Base-by-base conservation (phyloP, 2,113 vertebrate species). In the Ctenomys sociabilis region DNA sequence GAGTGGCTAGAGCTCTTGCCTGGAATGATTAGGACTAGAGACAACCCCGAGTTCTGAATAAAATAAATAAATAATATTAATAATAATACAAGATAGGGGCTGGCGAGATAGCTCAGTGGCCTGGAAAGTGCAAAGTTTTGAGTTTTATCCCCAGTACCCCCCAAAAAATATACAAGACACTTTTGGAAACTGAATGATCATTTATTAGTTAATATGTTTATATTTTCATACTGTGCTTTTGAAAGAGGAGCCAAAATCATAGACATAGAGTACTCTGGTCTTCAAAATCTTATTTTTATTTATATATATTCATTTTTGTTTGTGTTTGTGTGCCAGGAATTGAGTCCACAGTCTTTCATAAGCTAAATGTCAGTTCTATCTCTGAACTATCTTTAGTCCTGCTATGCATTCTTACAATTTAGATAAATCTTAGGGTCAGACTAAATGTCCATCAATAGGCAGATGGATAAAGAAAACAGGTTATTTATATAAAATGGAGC, bases 151-250 rank as follows among this genome's bases (percentile, higher is more conserved):
- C 54, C 54, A 57, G 54, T 19, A 5, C 16, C 1, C 52, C 52
- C 10, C 16, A 28, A 32, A 1, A 66, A 49, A 92, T 68, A 17
- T 59, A 84, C 61, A 85, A 14, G 22, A 37, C 72, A 12, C 35
- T 88, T 93, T 83, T 45, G 37, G 66, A 90, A 94, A 84, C 43
- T 75, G n/a, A 87, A 72, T 63, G 59, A 68, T 30, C 37, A 24
- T 75, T 75, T 95, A 22, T 43, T 64, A 86, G 4, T 87, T 73
- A 80, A 30, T 4, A 40, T 78, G 32, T 21, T 92, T 84, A 35
- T 84, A 85, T 30, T 64, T 32, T 32, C 32, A 68, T 30, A 49
- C 17, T 14, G 19, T 11, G 7, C 19, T 52, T 57, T 21, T 59
- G 43, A 54, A 2, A 43, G 17, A 92, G 17, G 4, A 72, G 1